Percentiles rank a stretch among this genome's conserved stretches.
These are phyloP conservation scores for Corynorhinus townsendii DNA, from an alignment of 2,113 vertebrate genomes.

Conservation along the genomic window DNA sequence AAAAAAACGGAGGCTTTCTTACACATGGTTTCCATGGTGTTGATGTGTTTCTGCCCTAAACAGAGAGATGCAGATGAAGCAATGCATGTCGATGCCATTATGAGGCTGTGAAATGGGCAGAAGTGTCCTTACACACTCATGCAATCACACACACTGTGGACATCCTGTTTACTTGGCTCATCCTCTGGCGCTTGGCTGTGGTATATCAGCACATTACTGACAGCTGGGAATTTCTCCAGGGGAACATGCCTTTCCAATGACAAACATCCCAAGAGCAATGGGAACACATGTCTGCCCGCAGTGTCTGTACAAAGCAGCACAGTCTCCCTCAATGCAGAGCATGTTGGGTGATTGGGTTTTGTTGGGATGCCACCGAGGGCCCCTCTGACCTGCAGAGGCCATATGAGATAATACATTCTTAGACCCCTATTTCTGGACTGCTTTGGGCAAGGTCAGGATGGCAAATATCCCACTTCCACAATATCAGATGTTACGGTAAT, in stretches of 20 bases:
- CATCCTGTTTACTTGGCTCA: slow-evolving; percentile 92
- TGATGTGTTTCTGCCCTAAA: slow-evolving; percentile 76
- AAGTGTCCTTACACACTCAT: slow-evolving; percentile 86
- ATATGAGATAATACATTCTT: slow-evolving; percentile 92
- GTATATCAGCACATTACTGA: slow-evolving; percentile 87
- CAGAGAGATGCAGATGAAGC: slow-evolving; percentile 81
- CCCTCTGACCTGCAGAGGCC: slow-evolving; percentile 85
- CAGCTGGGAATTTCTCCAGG: slow-evolving; percentile 92
- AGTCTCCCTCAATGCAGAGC: slow-evolving; percentile 86
- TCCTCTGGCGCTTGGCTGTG: slow-evolving; percentile 84
- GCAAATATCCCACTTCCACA: slow-evolving; percentile 95
- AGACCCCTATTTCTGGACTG: slow-evolving; percentile 90
- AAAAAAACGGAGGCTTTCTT: slow-evolving; percentile 65
- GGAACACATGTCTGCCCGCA: slow-evolving; percentile 88
- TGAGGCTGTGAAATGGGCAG: slow-evolving; percentile 81
- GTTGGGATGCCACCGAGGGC: slow-evolving; percentile 44
- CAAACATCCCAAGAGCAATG: slow-evolving; percentile 87
- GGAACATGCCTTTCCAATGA: slow-evolving; percentile 97
- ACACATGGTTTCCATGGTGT: slow-evolving; percentile 74
- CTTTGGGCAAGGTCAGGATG: slow-evolving; percentile 94
- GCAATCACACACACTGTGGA: slow-evolving; percentile 84
- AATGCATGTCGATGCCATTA: slow-evolving; percentile 81
- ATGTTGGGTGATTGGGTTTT: slow-evolving; percentile 78
- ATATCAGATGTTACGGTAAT: slow-evolving; percentile 98
- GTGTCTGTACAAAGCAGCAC: slow-evolving; percentile 70